Evolutionary conservation across 2,888 invertebrate genomes (phyloP), one percentile per base, ranked within the genome.

Genomic region (Sphaerophoria taeniata): DNA sequence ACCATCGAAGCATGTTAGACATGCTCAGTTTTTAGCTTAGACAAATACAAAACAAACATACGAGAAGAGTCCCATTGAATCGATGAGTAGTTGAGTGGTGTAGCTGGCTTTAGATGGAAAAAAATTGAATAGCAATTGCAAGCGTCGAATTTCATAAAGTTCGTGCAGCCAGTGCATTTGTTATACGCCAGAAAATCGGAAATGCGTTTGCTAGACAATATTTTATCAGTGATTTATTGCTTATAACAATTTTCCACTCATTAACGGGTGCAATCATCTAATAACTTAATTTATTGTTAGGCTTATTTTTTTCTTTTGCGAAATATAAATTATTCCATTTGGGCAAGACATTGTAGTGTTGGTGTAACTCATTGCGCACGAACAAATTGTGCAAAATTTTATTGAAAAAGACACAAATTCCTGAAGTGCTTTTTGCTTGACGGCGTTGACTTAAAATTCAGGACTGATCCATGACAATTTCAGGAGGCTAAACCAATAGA

Each of bases 111-210:
- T 39, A 39, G 39, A 39, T 7, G 39, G 9, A 9, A 39, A 3
- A 9, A 39, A 7, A 39, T 39, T 7, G 39, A 7, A 39, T 39
- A 39, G 24, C 61, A 83, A 65, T 80, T 80, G 69, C 45, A n/a
- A 16, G 31, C 53, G 36, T 53, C 56, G 53, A 49, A 77, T 81
- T 85, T 56, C 70, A 76, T 65, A 45, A 36, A 63, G 49, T 58
- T 74, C 81, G 85, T 85, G 81, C 72, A 60, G 16, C 76, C 76
- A 77, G 63, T 58, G 70, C 56, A 85, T 85, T 76, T 70, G 70
- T 85, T 81, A 67, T 45, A 56, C 43, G 24, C 4, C 24, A 24
- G 36, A 24, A 70, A 76, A 81, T 85, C 85, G 81, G 85, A 81
- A 81, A 81, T 70, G 73, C 51, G 67, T 67, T 69, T 43, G 55